Percentiles rank a stretch among this genome's conserved stretches.
phyloP scores from a whole-genome alignment of 2,888 invertebrate genomes.

The Dasypogon diadema region DNA sequence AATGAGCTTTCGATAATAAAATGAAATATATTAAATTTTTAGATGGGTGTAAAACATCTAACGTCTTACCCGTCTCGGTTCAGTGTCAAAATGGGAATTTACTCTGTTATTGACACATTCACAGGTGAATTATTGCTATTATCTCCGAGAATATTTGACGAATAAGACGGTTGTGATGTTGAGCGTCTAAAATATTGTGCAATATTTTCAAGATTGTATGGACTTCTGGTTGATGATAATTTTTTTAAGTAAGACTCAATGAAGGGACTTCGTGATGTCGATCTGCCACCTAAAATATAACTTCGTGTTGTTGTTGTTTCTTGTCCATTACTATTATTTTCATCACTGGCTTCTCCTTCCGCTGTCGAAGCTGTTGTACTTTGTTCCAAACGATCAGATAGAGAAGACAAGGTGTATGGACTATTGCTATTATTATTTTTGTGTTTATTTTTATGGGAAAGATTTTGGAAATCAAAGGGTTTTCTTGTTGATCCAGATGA shows the following conservation, averaged over 20 bases:
- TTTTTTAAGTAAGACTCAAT: slow-evolving; percentile 67
- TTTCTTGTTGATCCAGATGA: slow-evolving; percentile 34
- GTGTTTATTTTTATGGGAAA: slow-evolving; percentile 18
- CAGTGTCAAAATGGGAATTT: slow-evolving; percentile 15
- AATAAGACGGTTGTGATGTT: slow-evolving; percentile 65
- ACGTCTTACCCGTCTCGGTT: slow-evolving; percentile 42
- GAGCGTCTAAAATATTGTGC: slow-evolving; percentile 58
- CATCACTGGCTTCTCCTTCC: slow-evolving; percentile 34
- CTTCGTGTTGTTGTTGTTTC: slow-evolving; percentile 57
- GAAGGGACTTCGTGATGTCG: slow-evolving; percentile 61
- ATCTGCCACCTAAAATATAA: slow-evolving; percentile 58
- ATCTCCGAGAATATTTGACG: slow-evolving; percentile 69
- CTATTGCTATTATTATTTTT: slow-evolving; percentile 17
- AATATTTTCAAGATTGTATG: slow-evolving; percentile 69
- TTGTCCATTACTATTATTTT: slow-evolving; percentile 51
- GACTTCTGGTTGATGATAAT: slow-evolving; percentile 71
- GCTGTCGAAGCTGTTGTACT: slow-evolving; percentile 38
- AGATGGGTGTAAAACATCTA: slow-evolving; percentile 41
- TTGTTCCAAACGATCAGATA: slow-evolving; percentile 51
- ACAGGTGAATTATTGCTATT: slow-evolving; percentile 65
- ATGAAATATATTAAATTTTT: slow-evolving; percentile 11
- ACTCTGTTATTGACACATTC: slow-evolving; percentile 56
- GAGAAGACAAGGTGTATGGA: slow-evolving; percentile 21
- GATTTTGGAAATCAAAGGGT: slow-evolving; percentile 36
- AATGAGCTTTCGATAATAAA: slow-evolving; percentile 24